Evolutionary conservation across 2,113 vertebrate genomes (phyloP).

Genomic region (Piprites chloris): DNA sequence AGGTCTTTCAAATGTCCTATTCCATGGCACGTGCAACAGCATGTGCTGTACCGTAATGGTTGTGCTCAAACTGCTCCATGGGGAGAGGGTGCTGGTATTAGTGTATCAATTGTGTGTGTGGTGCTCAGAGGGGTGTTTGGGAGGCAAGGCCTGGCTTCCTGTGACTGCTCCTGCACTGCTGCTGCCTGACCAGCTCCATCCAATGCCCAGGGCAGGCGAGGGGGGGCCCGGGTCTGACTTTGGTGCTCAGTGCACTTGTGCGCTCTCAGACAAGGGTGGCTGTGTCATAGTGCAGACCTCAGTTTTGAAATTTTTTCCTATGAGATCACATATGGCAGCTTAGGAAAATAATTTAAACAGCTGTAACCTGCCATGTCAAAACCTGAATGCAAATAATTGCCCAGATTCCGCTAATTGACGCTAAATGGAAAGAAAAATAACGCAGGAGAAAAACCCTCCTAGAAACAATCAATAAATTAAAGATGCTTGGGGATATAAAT

Average conservation of each 20-base stretch:
- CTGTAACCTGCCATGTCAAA: background rate
- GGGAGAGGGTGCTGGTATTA: background rate
- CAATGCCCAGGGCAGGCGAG: background rate
- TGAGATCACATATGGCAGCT: background rate
- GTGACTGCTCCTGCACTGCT: background rate
- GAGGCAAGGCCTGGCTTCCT: background rate
- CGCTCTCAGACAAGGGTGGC: background rate
- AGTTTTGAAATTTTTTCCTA: background rate
- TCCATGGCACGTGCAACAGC: background rate
- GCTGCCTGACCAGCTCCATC: background rate
- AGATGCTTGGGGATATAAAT: conserved; percentile 58
- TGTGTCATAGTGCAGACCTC: background rate
- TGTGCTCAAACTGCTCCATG: background rate
- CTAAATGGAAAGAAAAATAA: conserved; percentile 55
- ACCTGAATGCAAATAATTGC: background rate
- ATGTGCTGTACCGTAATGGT: accelerated
- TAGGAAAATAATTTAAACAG: background rate
- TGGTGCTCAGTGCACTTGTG: background rate
- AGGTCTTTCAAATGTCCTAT: background rate
- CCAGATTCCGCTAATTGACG: conserved; percentile 18
- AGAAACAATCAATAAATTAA: conserved; percentile 67
- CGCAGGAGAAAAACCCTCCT: background rate
- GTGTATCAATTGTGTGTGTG: accelerated
- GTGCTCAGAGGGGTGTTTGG: background rate
- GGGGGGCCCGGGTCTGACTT: background rate